Conservation (phyloP, 2,797 vertebrate species). For the Thunnus albacares region DNA sequence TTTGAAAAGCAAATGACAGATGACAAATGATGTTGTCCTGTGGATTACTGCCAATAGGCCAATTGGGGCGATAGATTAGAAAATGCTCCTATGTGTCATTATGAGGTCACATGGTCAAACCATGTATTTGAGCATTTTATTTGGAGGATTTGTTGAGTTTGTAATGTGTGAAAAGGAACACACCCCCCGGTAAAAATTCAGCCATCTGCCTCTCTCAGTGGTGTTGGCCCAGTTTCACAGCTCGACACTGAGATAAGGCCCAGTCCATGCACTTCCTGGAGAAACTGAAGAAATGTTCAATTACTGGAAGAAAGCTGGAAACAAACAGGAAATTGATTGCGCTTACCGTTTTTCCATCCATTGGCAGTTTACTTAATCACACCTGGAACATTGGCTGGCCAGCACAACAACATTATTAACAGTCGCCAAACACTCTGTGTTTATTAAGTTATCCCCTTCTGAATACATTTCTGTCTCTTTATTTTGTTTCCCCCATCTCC, state of each 20-base stretch:
- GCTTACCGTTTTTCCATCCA: constrained; percentile 37
- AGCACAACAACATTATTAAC: constrained; percentile 39
- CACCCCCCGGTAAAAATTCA: constrained; percentile 12
- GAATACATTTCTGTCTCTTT: constrained; percentile 50
- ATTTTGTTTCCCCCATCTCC: constrained; percentile 38
- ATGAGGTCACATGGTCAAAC: too few species aligned
- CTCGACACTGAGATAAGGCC: constrained; percentile 16
- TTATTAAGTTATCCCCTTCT: constrained; percentile 55
- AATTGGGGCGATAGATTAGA: too few species aligned
- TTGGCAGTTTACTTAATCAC: constrained; percentile 63
- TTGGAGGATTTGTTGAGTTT: background rate
- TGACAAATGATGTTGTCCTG: too few species aligned
- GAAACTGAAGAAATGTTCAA: constrained; percentile 31
- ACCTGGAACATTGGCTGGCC: constrained; percentile 38
- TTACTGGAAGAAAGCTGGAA: constrained; percentile 35
- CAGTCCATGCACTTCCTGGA: constrained; percentile 14
- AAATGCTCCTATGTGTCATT: too few species aligned
- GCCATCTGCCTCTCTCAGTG: constrained; percentile 20
- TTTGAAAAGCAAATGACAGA: too few species aligned
- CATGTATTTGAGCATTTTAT: too few species aligned
- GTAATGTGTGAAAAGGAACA: constrained; percentile 16
- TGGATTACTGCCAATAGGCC: too few species aligned
- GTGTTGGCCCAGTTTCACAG: constrained; percentile 43
- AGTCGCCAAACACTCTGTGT: constrained; percentile 29
- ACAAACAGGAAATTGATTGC: constrained; percentile 64